Conservation (phyloP, 2,888 invertebrate species). For the Punctoribates punctum region DNA sequence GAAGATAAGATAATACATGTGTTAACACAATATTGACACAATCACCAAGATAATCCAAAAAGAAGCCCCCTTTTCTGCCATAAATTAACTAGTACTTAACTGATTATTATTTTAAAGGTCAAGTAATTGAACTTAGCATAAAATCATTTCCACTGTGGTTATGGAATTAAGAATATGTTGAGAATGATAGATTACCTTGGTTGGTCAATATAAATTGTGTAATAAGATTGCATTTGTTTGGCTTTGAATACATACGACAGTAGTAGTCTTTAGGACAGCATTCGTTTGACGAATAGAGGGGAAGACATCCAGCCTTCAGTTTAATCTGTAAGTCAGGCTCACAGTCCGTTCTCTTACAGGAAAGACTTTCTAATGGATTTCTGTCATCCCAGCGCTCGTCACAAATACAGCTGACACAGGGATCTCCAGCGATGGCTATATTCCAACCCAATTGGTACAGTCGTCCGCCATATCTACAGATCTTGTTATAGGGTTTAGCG, state of each 20-base stretch:
- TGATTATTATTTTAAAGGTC: too few relatives aligned
- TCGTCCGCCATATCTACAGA: conserved; percentile 6
- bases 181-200: too few relatives aligned
- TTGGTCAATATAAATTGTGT: too few relatives aligned
- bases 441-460: conserved; percentile 25
- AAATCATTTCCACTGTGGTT: too few relatives aligned
- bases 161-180: too few relatives aligned
- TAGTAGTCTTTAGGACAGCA: conserved; percentile 26
- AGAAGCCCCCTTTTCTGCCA: too few relatives aligned
- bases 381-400: conserved; percentile 22
- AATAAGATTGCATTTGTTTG: too few relatives aligned
- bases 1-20: too few relatives aligned
- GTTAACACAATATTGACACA: too few relatives aligned
- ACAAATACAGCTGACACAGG: not conserved
- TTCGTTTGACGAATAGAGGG: not conserved
- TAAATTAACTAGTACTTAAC: too few relatives aligned
- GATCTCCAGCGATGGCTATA: not conserved
- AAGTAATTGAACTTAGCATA: too few relatives aligned
- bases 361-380: not conserved
- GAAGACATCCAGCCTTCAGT: conserved; percentile 15
- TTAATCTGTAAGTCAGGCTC: not conserved
- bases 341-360: not conserved
- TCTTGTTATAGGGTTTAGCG: not conserved
- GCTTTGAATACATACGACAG: conserved; percentile 6
- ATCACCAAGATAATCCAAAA: too few relatives aligned